A percentile compares a stretch with the other conserved stretches of the same genome.
These are phyloP conservation scores for Rhagonycha lutea DNA, from an alignment of 2,888 invertebrate genomes.

Conservation along the genomic window DNA sequence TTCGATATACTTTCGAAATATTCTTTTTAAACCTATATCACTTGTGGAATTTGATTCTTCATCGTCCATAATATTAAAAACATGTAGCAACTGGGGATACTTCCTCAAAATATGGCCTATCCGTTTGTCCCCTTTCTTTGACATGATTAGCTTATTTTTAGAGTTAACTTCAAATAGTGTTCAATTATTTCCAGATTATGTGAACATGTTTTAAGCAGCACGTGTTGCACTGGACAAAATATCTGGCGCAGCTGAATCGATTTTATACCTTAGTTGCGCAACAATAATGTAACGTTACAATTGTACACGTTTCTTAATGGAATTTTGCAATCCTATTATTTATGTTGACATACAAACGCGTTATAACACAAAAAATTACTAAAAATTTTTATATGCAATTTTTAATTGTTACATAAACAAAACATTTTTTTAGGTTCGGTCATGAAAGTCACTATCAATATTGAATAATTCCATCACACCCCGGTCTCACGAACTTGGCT, in stretches of 20 bases:
- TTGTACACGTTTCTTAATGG: constrained; percentile 8
- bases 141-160: constrained; percentile 6
- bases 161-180: constrained; percentile 8
- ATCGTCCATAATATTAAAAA: constrained; percentile 29
- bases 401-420: not conserved
- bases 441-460: not conserved
- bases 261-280: constrained; percentile 36
- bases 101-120: constrained; percentile 39
- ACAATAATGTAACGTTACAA: constrained; percentile 28
- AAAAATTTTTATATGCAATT: not conserved
- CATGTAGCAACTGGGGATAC: constrained; percentile 41
- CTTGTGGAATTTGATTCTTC: constrained; percentile 8
- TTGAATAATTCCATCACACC: not conserved
- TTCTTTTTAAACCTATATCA: constrained; percentile 1
- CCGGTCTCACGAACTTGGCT: not conserved
- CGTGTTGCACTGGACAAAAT: constrained; percentile 28
- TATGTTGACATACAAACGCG: not conserved
- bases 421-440: not conserved
- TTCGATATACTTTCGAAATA: constrained; percentile 20
- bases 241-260: constrained; percentile 32
- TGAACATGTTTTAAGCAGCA: constrained; percentile 23
- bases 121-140: constrained; percentile 18
- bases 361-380: not conserved
- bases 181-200: not conserved
- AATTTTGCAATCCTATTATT: not conserved